These are phyloP conservation scores for Julus scandinavius DNA, from an alignment of 2,888 invertebrate genomes.

Conservation along the genomic window DNA sequence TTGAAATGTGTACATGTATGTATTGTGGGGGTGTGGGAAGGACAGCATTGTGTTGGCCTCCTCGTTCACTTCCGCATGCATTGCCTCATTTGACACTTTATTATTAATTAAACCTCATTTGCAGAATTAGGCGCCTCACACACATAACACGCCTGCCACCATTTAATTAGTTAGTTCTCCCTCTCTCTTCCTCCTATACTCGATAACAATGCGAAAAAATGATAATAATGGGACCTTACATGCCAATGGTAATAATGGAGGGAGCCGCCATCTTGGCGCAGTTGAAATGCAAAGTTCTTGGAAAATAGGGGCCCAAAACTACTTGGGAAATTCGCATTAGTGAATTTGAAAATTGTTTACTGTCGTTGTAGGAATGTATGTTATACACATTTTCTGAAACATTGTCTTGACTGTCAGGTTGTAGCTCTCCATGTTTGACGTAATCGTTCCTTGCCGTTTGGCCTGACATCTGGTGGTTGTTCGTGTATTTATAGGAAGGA, in stretches of 20 bases:
- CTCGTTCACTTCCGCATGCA: conserved; percentile 43
- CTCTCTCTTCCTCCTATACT: not conserved
- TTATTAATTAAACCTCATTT: conserved; percentile 46
- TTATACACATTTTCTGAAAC: not conserved
- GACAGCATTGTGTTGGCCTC: not conserved
- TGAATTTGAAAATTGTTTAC: too few species aligned
- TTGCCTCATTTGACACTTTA: conserved; percentile 44
- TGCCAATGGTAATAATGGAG: conserved; percentile 4
- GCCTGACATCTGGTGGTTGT: not conserved
- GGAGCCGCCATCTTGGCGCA: not conserved
- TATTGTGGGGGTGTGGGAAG: conserved; percentile 20
- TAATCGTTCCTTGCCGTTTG: not conserved
- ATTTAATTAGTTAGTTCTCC: conserved; percentile 11
- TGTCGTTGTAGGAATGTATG: not conserved
- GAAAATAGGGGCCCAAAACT: not conserved
- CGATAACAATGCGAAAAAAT: not conserved
- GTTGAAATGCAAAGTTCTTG: not conserved
- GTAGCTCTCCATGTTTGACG: not conserved
- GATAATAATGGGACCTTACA: not conserved
- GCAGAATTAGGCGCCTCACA: not conserved
- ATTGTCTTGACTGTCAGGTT: not conserved
- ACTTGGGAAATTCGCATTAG: too few species aligned
- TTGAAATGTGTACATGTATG: not conserved
- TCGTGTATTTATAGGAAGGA: not conserved
- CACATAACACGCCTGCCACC: not conserved